Conservation (phyloP, 2,797 vertebrate species). For the Sebastiscus albofasciatus region DNA sequence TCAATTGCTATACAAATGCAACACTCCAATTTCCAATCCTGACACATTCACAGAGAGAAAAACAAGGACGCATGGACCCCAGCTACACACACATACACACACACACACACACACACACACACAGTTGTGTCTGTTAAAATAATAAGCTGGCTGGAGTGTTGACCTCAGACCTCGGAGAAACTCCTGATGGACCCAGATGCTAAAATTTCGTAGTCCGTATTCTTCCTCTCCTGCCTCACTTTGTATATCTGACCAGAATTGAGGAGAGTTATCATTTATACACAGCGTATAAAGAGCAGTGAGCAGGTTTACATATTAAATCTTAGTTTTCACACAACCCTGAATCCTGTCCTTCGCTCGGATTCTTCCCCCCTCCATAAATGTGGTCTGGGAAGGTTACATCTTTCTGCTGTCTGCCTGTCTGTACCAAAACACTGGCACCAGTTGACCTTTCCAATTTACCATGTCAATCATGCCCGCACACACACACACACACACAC, state of each 20-base stretch:
- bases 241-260: conserved; percentile 33
- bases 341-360: background rate
- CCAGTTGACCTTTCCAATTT: conserved; percentile 76
- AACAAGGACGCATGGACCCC: background rate
- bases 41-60: conserved; percentile 41
- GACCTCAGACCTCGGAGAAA: conserved; percentile 49
- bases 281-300: conserved; percentile 19
- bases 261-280: conserved; percentile 23
- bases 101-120: background rate
- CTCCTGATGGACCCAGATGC: conserved; percentile 22
- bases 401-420: conserved; percentile 49
- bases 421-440: conserved; percentile 43
- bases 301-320: conserved; percentile 18
- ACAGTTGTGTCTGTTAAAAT: conserved; percentile 38
- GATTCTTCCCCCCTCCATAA: conserved; percentile 4
- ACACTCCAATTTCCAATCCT: conserved; percentile 34
- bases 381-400: conserved; percentile 52
- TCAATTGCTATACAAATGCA: conserved; percentile 49
- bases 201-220: background rate
- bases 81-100: background rate
- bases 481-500: background rate
- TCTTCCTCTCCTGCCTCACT: conserved; percentile 23
- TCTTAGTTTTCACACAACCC: background rate
- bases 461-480: conserved; percentile 62
- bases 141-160: conserved; percentile 55